Evolutionary conservation across 1,140 invertebrate genomes (phyloP), one percentile per base, ranked within the genome.

Genomic region (Aradophagus sp.): DNA sequence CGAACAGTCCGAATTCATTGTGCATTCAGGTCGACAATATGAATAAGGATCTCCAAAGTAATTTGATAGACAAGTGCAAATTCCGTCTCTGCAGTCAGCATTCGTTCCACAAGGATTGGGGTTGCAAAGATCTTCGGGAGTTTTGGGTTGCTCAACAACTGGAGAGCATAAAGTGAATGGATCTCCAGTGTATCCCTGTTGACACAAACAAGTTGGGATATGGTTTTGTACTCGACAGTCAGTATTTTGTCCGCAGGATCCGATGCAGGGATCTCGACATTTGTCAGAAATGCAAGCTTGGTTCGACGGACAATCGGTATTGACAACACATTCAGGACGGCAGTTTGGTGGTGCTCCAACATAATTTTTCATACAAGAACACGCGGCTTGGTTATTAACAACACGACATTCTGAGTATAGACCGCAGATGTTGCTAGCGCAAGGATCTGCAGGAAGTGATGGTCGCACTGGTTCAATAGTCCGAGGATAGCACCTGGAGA

Each of bases 1-100:
- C 2, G 92, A 85, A 80, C 94, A 96, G 56, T 96, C 94, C 1
- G 92, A 90, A 78, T 93, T 95, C 74, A 93, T 89, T 0, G 93
- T 91, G 81, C 94, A 96, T 82, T 95, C 93, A 10, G 93, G 93
- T 63, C 92, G 84, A 80, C 94, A 95, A 12, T 81, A 84, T 0
- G 68, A 70, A 42, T 87, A 87, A 39, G 93, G 91, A 68, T 92
- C 88, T 48, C 93, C 93, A 26, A 93, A 89, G 67, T 93, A 94
- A 70, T 92, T 92, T 5, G 89, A 84, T 2, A 89, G 81, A 77
- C 94, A 95, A 32, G 89, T 89, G 76, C 94, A 95, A n/a, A 90
- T 87, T 23, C 92, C 90, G 74, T 89, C 88, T 26, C 89, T 89
- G 13, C 93, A 95, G 69, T 89, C 86, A 3, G 92, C 89, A 69